These are phyloP conservation scores for Noctua janthina DNA, from an alignment of 2,888 invertebrate genomes.

Conservation along the genomic window DNA sequence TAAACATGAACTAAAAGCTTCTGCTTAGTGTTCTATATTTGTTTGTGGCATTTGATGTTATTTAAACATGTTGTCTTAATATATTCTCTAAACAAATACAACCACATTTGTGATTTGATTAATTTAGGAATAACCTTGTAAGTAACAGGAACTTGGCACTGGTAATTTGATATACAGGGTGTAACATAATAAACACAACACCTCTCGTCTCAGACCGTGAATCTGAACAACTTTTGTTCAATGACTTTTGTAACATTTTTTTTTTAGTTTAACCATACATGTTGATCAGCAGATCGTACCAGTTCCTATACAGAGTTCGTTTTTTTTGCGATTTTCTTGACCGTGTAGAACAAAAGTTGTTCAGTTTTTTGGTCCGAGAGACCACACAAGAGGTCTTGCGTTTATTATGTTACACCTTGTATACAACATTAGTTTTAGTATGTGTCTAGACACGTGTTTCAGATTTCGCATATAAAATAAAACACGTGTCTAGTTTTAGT, in stretches of 20 bases:
- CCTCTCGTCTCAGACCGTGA: not conserved
- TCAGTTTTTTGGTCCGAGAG: not conserved
- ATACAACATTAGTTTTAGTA: too few relatives aligned
- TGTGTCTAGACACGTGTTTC: too few relatives aligned
- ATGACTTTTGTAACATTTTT: not conserved
- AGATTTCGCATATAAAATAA: too few relatives aligned
- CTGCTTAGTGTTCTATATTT: conserved; percentile 6
- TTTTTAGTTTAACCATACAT: not conserved
- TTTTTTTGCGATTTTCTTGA: not conserved
- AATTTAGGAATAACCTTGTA: not conserved
- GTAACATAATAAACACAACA: not conserved
- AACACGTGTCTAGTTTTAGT: too few relatives aligned
- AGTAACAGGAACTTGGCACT: not conserved
- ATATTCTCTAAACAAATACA: not conserved
- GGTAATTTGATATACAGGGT: not conserved
- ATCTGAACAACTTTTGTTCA: not conserved
- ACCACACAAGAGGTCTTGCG: not conserved
- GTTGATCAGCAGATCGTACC: not conserved
- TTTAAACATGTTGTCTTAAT: not conserved
- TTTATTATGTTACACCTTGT: too few relatives aligned
- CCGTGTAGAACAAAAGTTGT: too few relatives aligned
- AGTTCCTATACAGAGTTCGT: not conserved
- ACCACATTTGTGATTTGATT: not conserved
- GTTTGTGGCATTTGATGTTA: conserved; percentile 34
- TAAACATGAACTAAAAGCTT: conserved; percentile 21